Conservation (phyloP, 2,797 vertebrate species). For the Morelia viridis region DNA sequence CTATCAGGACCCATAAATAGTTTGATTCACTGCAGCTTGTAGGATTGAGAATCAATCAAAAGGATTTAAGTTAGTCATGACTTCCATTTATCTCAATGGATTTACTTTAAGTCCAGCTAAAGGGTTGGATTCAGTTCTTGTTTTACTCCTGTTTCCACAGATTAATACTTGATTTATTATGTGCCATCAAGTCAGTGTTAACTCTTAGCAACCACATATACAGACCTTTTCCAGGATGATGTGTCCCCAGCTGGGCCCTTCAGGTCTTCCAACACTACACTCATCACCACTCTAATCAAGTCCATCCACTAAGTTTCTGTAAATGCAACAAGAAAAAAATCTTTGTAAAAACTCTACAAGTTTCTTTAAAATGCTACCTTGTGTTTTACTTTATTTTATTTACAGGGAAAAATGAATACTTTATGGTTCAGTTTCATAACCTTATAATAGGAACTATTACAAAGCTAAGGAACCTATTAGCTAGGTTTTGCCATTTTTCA, state of each 20-base stretch:
- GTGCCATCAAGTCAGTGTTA: not conserved
- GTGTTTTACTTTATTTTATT: conserved; percentile 23
- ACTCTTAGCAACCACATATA: not conserved
- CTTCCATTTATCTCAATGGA: not conserved
- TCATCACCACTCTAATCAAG: not conserved
- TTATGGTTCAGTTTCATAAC: conserved; percentile 6
- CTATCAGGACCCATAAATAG: not conserved
- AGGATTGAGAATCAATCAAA: not conserved
- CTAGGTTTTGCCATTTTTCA: conserved; percentile 40
- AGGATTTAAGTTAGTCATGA: not conserved
- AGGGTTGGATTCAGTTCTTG: not conserved
- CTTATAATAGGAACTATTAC: conserved; percentile 15
- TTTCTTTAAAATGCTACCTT: not conserved
- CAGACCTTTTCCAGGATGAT: not conserved
- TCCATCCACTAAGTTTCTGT: not conserved
- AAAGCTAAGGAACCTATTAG: conserved; percentile 38
- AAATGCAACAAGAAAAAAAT: not conserved
- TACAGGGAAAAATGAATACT: not conserved
- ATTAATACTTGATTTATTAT: not conserved
- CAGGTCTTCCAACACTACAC: not conserved
- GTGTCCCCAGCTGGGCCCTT: not conserved
- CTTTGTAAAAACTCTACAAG: not conserved
- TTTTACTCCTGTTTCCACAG: not conserved
- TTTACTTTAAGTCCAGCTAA: not conserved
- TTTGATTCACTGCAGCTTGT: not conserved